Conservation (phyloP, 53 echinoderm and acorn worm species). For the Stichopus horrens region DNA sequence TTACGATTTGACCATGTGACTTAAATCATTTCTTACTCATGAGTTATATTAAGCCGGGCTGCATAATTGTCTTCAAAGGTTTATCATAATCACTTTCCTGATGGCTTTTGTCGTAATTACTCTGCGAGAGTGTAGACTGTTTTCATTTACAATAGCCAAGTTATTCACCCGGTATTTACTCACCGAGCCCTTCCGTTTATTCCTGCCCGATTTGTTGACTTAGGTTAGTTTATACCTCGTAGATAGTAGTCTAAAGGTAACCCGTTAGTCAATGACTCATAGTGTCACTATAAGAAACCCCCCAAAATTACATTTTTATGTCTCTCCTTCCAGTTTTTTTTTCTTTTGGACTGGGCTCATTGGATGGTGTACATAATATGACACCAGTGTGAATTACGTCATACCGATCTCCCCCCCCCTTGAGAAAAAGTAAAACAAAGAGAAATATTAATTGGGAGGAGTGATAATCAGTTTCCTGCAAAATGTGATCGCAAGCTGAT, state of each 20-base stretch:
- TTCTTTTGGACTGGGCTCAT: not conserved
- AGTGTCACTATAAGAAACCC: not conserved
- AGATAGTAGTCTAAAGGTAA: not conserved
- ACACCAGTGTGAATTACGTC: too few species aligned
- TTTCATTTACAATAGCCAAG: not conserved
- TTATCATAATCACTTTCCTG: constrained; percentile 1
- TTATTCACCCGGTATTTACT: not conserved
- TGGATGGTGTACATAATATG: too few species aligned
- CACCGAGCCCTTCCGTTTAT: not conserved
- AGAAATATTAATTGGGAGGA: too few species aligned
- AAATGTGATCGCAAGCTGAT: too few species aligned
- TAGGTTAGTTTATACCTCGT: not conserved
- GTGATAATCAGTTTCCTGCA: too few species aligned
- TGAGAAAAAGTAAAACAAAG: too few species aligned
- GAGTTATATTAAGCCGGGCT: not conserved
- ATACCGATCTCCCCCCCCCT: too few species aligned
- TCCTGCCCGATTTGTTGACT: not conserved
- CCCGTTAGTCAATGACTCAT: not conserved
- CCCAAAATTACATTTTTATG: constrained; percentile 14
- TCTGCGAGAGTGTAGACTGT: not conserved
- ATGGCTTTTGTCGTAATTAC: not conserved
- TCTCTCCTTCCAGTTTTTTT: not conserved
- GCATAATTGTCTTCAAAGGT: too few species aligned
- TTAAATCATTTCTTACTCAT: not conserved
- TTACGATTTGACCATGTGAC: not conserved